phyloP scores from a whole-genome alignment of 2,797 vertebrate genomes.

The Coccyzus lansbergi region DNA sequence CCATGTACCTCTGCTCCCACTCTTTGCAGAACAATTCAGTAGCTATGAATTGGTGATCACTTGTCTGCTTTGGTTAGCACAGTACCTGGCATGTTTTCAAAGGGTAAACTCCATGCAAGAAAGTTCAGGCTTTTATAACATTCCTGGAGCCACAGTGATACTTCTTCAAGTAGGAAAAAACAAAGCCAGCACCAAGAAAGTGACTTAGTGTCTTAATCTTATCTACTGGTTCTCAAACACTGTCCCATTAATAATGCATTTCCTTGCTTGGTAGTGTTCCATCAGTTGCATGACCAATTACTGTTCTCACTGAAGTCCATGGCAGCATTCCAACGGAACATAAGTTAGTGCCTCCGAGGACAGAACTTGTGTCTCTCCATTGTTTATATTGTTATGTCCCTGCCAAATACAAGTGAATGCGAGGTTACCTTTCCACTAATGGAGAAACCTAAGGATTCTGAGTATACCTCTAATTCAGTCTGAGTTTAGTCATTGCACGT shows the following conservation, averaged over 20 bases:
- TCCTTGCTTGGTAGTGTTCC: neutral
- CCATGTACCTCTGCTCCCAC: neutral
- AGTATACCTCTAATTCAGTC: neutral
- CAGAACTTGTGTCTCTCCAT: neutral
- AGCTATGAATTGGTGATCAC: neutral
- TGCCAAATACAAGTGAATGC: neutral
- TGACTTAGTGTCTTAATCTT: neutral
- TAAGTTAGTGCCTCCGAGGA: neutral
- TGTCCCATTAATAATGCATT: conserved; percentile 21
- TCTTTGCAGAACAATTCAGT: neutral
- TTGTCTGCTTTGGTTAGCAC: neutral
- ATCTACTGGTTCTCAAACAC: neutral
- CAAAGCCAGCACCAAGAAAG: neutral
- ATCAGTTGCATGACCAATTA: conserved; percentile 17
- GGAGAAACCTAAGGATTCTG: neutral
- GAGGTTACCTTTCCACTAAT: neutral
- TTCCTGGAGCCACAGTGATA: neutral
- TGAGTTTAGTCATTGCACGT: rapidly evolving
- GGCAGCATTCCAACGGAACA: conserved; percentile 32
- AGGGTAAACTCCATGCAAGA: neutral
- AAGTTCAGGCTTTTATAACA: neutral
- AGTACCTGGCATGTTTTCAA: neutral
- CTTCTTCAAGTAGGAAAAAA: neutral
- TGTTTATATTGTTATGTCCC: neutral
- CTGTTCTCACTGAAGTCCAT: neutral